phyloP scores from a whole-genome alignment of 2,888 invertebrate genomes.

The Heteromurus nitidus region DNA sequence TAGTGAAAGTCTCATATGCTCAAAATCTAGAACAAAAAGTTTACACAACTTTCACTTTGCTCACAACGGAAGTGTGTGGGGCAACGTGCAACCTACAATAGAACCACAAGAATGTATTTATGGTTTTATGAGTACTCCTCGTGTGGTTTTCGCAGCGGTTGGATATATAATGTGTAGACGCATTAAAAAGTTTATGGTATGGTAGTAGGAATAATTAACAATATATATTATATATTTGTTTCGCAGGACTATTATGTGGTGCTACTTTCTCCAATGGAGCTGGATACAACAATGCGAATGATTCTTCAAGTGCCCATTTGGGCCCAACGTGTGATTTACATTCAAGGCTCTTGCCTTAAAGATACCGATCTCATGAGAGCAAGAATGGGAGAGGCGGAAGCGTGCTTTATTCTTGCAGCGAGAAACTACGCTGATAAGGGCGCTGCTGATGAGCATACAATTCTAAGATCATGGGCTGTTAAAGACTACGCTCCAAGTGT shows the following conservation, averaged over 20 bases:
- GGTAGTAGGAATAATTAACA: too few species aligned
- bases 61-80: too few species aligned
- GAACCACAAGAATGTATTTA: too few species aligned
- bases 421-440: constrained; percentile 97
- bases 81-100: too few species aligned
- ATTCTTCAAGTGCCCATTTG: constrained; percentile 86
- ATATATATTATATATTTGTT: constrained; percentile 35
- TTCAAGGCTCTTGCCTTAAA: constrained; percentile 96
- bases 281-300: constrained; percentile 98
- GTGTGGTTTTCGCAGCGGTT: too few species aligned
- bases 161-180: too few species aligned
- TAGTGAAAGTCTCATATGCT: too few species aligned
- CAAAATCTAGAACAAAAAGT: too few species aligned
- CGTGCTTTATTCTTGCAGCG: constrained; percentile 97
- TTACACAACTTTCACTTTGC: too few species aligned
- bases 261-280: constrained; percentile 95
- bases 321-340: constrained; percentile 96
- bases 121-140: too few species aligned
- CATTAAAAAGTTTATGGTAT: too few species aligned
- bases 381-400: constrained; percentile 97
- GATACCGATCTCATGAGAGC: constrained; percentile 96
- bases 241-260: constrained; percentile 94
- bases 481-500: constrained; percentile 93
- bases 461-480: constrained; percentile 76
- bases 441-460: constrained; percentile 90